Conservation (phyloP, 2,888 invertebrate genomes). For the Aphidius colemani region DNA sequence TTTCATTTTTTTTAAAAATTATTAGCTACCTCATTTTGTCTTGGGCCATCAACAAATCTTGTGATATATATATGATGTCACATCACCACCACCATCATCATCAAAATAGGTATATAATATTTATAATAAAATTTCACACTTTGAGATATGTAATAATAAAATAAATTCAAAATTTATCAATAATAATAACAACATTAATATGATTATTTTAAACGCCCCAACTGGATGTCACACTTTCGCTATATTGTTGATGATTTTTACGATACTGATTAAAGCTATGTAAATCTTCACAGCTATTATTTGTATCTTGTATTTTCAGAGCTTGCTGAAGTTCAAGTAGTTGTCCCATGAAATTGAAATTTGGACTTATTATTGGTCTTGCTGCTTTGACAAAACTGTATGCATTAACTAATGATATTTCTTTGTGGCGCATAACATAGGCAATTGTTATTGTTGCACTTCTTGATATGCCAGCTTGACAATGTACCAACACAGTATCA, state of each 20-base stretch:
- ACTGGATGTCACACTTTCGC: conserved; percentile 63
- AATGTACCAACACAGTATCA: conserved; percentile 85
- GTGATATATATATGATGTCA: too few relatives aligned
- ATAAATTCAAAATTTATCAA: background rate
- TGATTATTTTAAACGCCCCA: conserved; percentile 62
- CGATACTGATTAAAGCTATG: conserved; percentile 61
- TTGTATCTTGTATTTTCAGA: conserved; percentile 59
- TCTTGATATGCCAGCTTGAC: conserved; percentile 93
- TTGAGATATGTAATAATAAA: conserved; percentile 4
- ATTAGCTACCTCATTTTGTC: background rate
- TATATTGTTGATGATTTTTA: conserved; percentile 63
- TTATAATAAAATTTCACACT: conserved; percentile 6
- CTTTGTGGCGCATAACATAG: conserved; percentile 88
- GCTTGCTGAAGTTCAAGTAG: conserved; percentile 81
- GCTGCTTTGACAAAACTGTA: conserved; percentile 84
- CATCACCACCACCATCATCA: too few relatives aligned
- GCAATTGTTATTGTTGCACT: conserved; percentile 95
- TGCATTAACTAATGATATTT: conserved; percentile 82
- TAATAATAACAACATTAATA: background rate
- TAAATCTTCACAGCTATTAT: conserved; percentile 55
- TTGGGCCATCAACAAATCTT: too few relatives aligned
- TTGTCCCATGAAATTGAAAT: conserved; percentile 93
- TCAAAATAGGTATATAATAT: too few relatives aligned
- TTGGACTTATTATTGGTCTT: conserved; percentile 90
- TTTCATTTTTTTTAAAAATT: background rate